Conservation (phyloP, 92 coral and sea anemone genomes). For the Porites evermanni region DNA sequence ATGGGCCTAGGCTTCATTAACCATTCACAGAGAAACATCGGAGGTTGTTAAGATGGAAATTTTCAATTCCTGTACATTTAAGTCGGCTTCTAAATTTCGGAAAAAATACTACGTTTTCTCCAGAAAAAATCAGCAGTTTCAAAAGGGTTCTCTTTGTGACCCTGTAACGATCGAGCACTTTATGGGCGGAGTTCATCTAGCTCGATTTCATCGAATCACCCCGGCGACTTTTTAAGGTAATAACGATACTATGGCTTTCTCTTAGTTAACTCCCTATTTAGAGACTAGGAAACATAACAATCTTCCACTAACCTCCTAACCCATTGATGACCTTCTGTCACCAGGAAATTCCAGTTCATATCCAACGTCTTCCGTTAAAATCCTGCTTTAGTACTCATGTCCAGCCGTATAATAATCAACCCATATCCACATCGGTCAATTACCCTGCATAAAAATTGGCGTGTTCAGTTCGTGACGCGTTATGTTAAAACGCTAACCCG, state of each 20-base stretch:
- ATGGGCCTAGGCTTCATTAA: conserved; percentile 54
- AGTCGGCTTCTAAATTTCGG: background rate
- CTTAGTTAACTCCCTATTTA: conserved; percentile 53
- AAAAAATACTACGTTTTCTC: background rate
- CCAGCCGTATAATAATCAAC: conserved; percentile 26
- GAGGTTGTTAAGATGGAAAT: conserved; percentile 25
- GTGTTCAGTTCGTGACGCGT: conserved; percentile 3
- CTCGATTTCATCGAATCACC: conserved; percentile 49
- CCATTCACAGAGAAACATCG: conserved; percentile 59
- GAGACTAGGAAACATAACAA: conserved; percentile 27
- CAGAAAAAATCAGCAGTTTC: background rate
- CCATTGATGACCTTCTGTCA: conserved; percentile 28
- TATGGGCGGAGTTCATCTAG: conserved; percentile 54
- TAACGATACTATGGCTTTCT: conserved; percentile 40
- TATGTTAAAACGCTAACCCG: conserved; percentile 19
- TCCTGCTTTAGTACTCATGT: conserved; percentile 16
- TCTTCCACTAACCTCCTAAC: conserved; percentile 50
- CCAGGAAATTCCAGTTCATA: conserved; percentile 34
- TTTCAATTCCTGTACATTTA: background rate
- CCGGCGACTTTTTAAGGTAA: conserved; percentile 42
- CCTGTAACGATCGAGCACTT: background rate
- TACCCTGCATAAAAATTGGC: conserved; percentile 28
- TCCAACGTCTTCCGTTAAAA: conserved; percentile 40
- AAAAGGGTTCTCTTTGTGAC: background rate
- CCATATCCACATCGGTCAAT: conserved; percentile 35